Conservation (phyloP, 2,797 vertebrate species). For the Dromococcyx pavoninus region DNA sequence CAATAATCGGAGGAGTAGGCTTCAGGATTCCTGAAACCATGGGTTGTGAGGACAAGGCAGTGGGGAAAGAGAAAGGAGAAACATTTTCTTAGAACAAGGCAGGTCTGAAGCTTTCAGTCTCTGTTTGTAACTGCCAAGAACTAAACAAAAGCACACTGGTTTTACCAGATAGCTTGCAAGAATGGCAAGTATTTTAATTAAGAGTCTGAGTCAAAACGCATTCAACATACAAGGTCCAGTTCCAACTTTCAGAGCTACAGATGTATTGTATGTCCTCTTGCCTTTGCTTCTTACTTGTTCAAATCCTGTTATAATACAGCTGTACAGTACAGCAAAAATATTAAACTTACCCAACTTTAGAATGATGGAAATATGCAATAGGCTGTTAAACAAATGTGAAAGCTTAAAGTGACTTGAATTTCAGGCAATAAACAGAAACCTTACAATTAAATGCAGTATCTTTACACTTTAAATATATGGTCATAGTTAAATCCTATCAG, state of each 20-base stretch:
- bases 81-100: not conserved
- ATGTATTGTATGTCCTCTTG: not conserved
- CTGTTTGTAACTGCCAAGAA: not conserved
- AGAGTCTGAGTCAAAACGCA: not conserved
- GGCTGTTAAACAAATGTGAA: not conserved
- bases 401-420: not conserved
- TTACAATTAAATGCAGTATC: not conserved
- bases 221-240: not conserved
- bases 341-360: not conserved
- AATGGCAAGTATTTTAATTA: not conserved
- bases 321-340: not conserved
- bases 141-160: not conserved
- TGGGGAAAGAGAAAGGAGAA: not conserved
- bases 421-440: not conserved
- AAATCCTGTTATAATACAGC: not conserved
- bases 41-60: not conserved
- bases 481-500: not conserved
- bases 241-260: not conserved
- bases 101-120: not conserved
- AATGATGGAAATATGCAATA: not conserved
- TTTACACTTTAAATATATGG: fast-evolving
- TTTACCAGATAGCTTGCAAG: not conserved
- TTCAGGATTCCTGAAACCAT: not conserved
- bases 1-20: not conserved
- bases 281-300: not conserved